phyloP scores from a whole-genome alignment of 2,113 vertebrate species.

The Dasyprocta punctata region DNA sequence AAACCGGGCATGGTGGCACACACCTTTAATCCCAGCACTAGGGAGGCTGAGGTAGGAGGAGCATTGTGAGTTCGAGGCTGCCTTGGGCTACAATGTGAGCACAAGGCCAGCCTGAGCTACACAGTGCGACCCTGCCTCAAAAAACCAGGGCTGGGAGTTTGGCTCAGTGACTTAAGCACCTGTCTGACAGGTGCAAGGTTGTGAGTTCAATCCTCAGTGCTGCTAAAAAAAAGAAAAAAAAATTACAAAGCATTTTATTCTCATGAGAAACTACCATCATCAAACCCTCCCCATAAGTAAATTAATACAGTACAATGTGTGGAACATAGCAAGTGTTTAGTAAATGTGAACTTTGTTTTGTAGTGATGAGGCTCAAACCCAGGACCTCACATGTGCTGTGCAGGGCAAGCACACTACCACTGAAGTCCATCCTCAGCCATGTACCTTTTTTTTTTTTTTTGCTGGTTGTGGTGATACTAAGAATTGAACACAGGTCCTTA shows the following conservation, averaged over 20 bases:
- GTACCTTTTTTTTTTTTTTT: not conserved
- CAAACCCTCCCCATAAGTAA: constrained; percentile 25
- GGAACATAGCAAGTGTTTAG: constrained; percentile 6
- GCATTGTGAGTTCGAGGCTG: too few relatives aligned
- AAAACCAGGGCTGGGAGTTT: too few relatives aligned
- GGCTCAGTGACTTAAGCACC: too few relatives aligned
- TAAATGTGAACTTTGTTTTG: not conserved
- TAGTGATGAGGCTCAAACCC: not conserved
- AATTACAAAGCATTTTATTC: constrained; percentile 22
- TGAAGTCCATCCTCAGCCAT: not conserved
- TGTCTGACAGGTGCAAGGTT: too few relatives aligned
- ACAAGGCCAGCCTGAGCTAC: too few relatives aligned
- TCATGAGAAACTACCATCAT: not conserved
- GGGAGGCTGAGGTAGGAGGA: too few relatives aligned
- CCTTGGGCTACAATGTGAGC: too few relatives aligned
- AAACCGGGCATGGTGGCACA: too few relatives aligned
- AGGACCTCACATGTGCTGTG: not conserved
- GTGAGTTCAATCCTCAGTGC: too few relatives aligned
- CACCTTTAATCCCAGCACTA: too few relatives aligned
- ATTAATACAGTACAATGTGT: constrained; percentile 21
- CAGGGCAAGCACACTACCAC: not conserved
- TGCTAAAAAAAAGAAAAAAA: too few relatives aligned
- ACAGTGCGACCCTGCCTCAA: too few relatives aligned
- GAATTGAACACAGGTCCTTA: not conserved
- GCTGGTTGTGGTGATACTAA: not conserved